phyloP scores from a whole-genome alignment of 37 sponge, comb jelly and placozoan species.

The Bolinopsis microptera region DNA sequence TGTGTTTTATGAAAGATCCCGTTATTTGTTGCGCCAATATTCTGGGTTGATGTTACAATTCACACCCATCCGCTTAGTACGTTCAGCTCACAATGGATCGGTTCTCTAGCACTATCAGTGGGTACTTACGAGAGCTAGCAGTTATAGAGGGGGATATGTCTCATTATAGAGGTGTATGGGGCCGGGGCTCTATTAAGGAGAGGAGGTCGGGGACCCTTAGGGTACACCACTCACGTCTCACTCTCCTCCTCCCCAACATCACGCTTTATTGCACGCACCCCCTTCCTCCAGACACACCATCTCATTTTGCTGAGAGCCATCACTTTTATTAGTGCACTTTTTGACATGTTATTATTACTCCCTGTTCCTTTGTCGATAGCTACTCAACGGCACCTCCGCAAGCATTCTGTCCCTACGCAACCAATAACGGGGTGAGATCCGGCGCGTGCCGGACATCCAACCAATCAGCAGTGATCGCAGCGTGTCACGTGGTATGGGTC shows the following conservation, averaged over 20 bases:
- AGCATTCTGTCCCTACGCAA: neutral
- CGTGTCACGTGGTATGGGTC: neutral
- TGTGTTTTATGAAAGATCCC: no score
- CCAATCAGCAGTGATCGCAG: neutral
- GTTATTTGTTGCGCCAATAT: neutral
- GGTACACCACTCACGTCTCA: neutral
- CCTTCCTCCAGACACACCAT: neutral
- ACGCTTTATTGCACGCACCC: neutral
- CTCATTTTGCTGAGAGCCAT: neutral
- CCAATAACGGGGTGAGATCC: neutral
- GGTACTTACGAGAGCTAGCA: neutral
- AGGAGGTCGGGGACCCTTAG: neutral
- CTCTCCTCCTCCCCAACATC: neutral
- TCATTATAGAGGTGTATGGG: no score
- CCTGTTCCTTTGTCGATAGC: neutral
- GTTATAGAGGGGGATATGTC: neutral
- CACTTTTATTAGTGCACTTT: conserved; percentile 16
- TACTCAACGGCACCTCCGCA: neutral
- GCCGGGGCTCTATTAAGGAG: no score
- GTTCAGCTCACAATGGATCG: neutral
- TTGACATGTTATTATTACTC: conserved; percentile 62
- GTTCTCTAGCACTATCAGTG: neutral
- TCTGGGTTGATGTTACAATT: neutral
- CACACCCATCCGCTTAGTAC: neutral
- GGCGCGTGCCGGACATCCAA: neutral